phyloP scores from a whole-genome alignment of 2,888 invertebrate genomes.

The Lycaena phlaeas region DNA sequence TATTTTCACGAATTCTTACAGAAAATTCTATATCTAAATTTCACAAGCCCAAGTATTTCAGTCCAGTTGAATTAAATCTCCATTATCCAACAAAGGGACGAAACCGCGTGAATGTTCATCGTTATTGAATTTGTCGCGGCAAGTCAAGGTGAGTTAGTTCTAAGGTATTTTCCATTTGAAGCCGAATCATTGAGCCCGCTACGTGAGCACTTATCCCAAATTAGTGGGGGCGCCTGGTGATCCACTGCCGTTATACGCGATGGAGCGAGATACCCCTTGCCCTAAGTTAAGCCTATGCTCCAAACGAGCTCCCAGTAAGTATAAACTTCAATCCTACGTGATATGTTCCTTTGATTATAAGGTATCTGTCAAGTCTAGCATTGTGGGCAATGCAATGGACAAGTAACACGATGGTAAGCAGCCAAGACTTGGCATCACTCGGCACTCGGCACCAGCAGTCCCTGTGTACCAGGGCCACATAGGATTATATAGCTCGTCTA shows the following conservation, averaged over 20 bases:
- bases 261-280: constrained; percentile 42
- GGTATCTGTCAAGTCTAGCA: too few relatives aligned
- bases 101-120: constrained; percentile 7
- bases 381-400: too few relatives aligned
- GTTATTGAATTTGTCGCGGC: constrained; percentile 11
- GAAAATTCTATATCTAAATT: too few relatives aligned
- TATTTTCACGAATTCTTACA: too few relatives aligned
- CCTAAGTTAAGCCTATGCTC: constrained; percentile 38
- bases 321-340: background rate
- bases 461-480: too few relatives aligned
- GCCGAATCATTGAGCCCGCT: constrained; percentile 37
- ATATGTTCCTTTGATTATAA: too few relatives aligned
- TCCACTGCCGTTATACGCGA: constrained; percentile 36
- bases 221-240: constrained; percentile 42
- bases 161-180: constrained; percentile 11
- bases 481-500: too few relatives aligned
- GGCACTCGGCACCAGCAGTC: too few relatives aligned
- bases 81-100: constrained; percentile 7
- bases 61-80: constrained; percentile 6
- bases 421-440: too few relatives aligned
- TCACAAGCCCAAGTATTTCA: too few relatives aligned
- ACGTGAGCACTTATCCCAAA: constrained; percentile 61
- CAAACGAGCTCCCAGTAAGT: constrained; percentile 26
- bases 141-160: constrained; percentile 11
- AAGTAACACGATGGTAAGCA: too few relatives aligned